Conservation (phyloP, 2,888 invertebrate genomes). For the Noctua pronuba region DNA sequence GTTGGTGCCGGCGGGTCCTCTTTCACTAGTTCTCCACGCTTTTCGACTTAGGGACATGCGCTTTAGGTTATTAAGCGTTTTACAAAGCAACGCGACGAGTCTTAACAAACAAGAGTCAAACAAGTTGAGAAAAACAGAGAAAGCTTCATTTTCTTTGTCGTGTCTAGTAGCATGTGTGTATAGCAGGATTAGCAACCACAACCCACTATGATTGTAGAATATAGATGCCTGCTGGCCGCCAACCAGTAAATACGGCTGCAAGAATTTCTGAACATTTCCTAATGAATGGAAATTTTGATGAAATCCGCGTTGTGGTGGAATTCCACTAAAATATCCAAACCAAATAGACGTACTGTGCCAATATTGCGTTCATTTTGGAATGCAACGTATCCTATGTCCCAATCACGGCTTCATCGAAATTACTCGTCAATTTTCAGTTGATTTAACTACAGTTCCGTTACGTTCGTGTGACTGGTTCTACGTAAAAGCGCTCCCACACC, state of each 20-base stretch:
- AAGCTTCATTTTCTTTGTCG: neutral
- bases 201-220: neutral
- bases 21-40: neutral
- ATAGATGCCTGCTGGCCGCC: neutral
- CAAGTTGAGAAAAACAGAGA: neutral
- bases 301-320: neutral
- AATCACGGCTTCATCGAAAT: neutral
- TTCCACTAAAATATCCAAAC: neutral
- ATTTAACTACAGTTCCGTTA: neutral
- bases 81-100: neutral
- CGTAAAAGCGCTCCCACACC: no score
- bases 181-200: no score
- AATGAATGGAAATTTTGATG: neutral
- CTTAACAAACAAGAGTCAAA: neutral
- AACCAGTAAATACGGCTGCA: neutral
- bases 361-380: neutral
- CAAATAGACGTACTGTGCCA: neutral
- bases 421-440: neutral
- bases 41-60: neutral
- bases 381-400: neutral
- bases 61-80: neutral
- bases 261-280: neutral
- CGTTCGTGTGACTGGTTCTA: neutral
- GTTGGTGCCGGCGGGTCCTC: no score
- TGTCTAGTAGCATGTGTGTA: no score